Evolutionary conservation across 2,888 invertebrate genomes (phyloP), one percentile per base, ranked within the genome.

Genomic region (Andrena praecox): DNA sequence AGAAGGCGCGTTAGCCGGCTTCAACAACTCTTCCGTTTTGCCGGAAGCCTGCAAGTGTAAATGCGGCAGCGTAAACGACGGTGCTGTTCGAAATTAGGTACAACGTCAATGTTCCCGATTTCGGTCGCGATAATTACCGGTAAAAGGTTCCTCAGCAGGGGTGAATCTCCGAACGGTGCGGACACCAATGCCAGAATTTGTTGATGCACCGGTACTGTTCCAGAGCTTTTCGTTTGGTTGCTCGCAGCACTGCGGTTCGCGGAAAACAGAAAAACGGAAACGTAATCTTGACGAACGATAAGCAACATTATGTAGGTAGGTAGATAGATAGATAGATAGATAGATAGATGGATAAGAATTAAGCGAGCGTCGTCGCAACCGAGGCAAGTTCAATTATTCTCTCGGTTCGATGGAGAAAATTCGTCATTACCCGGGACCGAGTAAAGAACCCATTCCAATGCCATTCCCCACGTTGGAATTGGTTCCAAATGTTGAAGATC

Each of bases 81-180:
- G 33, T 33, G 7, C 16, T 16, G 33, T 33, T 16, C 31, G 62
- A 62, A 7, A 52, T 20, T 52, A 52, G 8, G 20, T 52, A 20
- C 42, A 52, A 20, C 8, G 6, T 20, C 20, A 20, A 20, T 20
- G 42, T 42, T 42, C 42, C 4, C 12, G 4, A 42, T 42, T 42
- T 42, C 12, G 3, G 12, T 7, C 52, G 8, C 16, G 12, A 20
- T 52, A 6, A 20, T 92, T 89, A 94, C 94, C 2, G 94, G 94
- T 24, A 94, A 85, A 0, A 98, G 93, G 91, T 97, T 97, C 90
- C 97, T 97, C 93, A 98, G 97, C 0, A 99, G 95, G 0, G 98
- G 97, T 50, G 97, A 97, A 92, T 98, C 98, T 0, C 98, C 98
- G 91, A 98, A 99, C 0, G 98, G 98, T 0, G 97, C 95, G 0